These are phyloP conservation scores for Panthera tigris DNA, from an alignment of 2,113 vertebrate genomes.

Conservation along the genomic window DNA sequence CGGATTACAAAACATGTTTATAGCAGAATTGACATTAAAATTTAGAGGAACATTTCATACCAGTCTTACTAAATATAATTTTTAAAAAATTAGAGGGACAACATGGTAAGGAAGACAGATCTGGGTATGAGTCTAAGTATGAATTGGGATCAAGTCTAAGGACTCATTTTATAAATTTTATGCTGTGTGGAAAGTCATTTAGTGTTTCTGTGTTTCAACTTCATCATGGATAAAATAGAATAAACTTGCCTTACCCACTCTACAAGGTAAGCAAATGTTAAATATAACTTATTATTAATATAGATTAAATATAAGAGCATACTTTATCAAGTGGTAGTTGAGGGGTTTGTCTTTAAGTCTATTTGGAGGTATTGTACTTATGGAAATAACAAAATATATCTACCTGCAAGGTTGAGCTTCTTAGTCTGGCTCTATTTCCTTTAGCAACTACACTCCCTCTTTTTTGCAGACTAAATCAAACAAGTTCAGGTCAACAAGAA, in stretches of 20 bases:
- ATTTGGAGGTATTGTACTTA: neutral
- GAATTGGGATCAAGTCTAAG: neutral
- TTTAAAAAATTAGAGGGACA: neutral
- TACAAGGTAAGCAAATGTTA: neutral
- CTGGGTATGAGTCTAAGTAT: neutral
- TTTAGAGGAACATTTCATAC: neutral
- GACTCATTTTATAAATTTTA: neutral
- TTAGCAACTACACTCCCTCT: neutral
- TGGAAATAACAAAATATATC: neutral
- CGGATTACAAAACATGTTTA: neutral
- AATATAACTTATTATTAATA: neutral
- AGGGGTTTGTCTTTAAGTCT: neutral
- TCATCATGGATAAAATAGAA: neutral
- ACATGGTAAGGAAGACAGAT: neutral
- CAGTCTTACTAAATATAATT: neutral
- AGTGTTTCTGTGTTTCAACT: neutral
- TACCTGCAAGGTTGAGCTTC: neutral
- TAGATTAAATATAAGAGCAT: neutral
- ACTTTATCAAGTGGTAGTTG: neutral
- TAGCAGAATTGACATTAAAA: neutral
- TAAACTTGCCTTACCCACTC: neutral
- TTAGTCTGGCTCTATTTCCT: neutral
- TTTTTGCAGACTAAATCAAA: neutral
- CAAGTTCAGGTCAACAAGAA: neutral
- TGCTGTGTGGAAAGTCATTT: neutral